phyloP scores from a whole-genome alignment of 2,113 vertebrate genomes.

The Carassius carassius region DNA sequence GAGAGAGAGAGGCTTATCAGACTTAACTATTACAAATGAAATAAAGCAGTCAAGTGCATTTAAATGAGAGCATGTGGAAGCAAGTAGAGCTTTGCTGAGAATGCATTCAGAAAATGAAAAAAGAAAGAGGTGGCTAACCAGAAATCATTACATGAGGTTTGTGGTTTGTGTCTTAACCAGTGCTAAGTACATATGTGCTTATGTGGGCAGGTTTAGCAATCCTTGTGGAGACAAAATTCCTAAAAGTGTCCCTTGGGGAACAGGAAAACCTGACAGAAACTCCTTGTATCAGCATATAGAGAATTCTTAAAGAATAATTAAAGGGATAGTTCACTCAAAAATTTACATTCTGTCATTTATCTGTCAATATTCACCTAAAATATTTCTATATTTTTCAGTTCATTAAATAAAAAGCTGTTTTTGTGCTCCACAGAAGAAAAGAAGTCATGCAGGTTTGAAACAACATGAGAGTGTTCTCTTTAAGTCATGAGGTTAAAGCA shows the following conservation, averaged over 20 bases:
- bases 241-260: slow-evolving; percentile 9
- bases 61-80: background rate
- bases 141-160: background rate
- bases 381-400: background rate
- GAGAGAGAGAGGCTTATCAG: background rate
- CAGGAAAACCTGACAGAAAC: background rate
- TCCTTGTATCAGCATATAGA: background rate
- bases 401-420: background rate
- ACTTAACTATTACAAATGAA: background rate
- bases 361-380: background rate
- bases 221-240: slow-evolving; percentile 3
- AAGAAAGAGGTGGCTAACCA: background rate
- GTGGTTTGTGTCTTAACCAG: slow-evolving; percentile 23
- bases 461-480: background rate
- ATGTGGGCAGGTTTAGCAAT: slow-evolving; percentile 26
- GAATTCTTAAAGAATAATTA: background rate
- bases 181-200: slow-evolving; percentile 21
- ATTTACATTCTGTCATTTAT: background rate
- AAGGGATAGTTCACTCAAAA: background rate
- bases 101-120: background rate
- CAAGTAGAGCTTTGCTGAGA: background rate
- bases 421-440: background rate
- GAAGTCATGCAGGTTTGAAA: background rate
- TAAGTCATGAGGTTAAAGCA: background rate
- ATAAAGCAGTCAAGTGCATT: slow-evolving; percentile 16